phyloP scores from a whole-genome alignment of 2,888 invertebrate genomes.

The Drosophila robusta region DNA sequence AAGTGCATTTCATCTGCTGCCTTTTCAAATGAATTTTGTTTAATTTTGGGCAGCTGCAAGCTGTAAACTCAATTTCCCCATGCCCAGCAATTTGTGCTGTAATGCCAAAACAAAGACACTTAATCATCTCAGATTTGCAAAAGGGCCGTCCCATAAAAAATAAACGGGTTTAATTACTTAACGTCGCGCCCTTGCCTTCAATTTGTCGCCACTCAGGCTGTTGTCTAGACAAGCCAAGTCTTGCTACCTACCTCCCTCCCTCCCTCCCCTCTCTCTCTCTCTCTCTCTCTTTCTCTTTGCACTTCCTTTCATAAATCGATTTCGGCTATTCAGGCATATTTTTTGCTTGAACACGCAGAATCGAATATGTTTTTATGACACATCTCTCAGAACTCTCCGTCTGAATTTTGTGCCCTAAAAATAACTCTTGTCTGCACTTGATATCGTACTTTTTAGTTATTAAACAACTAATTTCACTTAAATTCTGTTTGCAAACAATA shows the following conservation, averaged over 20 bases:
- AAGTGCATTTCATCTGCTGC: constrained; percentile 44
- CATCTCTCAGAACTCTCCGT: constrained; percentile 1
- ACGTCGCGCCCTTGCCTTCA: constrained; percentile 22
- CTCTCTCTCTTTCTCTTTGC: background rate
- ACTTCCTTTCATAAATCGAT: background rate
- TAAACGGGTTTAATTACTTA: constrained; percentile 35
- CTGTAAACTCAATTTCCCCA: constrained; percentile 17
- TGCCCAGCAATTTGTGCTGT: background rate
- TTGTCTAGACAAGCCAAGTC: constrained; percentile 41
- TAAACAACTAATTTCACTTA: background rate
- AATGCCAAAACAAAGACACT: constrained; percentile 28
- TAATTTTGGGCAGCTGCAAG: constrained; percentile 25
- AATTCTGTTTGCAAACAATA: too few relatives aligned
- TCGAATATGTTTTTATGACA: constrained; percentile 3
- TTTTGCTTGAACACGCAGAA: constrained; percentile 26
- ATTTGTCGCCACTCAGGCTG: constrained; percentile 27
- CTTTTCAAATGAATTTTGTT: constrained; percentile 30
- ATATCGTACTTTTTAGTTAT: constrained; percentile 7
- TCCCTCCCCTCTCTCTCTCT: background rate
- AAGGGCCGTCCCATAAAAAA: constrained; percentile 16
- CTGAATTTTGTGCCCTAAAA: background rate
- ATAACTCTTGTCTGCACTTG: constrained; percentile 12
- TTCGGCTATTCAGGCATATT: constrained; percentile 1
- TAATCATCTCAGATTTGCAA: constrained; percentile 33
- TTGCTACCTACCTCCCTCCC: background rate